Percentiles rank a stretch among this genome's conserved stretches.
Conservation (phyloP, 92 coral and sea anemone genomes). For the Plumapathes pennacea region DNA sequence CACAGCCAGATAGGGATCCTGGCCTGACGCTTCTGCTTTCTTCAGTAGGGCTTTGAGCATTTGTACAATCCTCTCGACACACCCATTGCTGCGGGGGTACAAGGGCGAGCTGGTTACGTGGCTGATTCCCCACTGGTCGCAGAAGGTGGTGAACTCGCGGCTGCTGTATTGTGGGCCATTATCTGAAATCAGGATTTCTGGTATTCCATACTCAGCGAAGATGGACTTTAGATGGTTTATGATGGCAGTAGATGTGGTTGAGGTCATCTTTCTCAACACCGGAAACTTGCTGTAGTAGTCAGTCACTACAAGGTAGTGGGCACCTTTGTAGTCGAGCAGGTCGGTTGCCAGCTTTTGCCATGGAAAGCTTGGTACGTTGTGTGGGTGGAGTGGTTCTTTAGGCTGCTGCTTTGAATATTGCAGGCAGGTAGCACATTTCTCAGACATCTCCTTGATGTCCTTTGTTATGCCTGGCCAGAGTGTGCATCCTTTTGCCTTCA, state of each 20-base stretch:
- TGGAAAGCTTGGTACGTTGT: conserved; percentile 37
- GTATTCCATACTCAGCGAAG: conserved; percentile 11
- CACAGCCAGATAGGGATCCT: conserved; percentile 26
- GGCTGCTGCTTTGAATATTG: conserved; percentile 35
- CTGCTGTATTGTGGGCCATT: conserved; percentile 32
- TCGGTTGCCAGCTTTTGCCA: conserved; percentile 40
- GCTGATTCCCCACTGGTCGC: conserved; percentile 12
- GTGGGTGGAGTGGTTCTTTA: conserved; percentile 21
- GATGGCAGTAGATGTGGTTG: conserved; percentile 16
- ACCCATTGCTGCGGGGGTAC: conserved; percentile 32
- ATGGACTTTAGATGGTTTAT: conserved; percentile 29
- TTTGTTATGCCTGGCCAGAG: conserved; percentile 38
- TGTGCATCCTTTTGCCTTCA: conserved; percentile 27
- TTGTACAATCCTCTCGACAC: conserved; percentile 17
- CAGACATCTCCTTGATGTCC: conserved; percentile 19
- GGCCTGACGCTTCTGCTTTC: conserved; percentile 4
- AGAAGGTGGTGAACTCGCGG: conserved; percentile 13
- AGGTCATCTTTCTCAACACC: conserved; percentile 10
- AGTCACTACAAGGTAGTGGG: no score
- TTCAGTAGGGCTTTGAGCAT: conserved; percentile 10
- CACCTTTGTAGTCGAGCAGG: conserved; percentile 45
- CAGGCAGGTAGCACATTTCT: conserved; percentile 24
- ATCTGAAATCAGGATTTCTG: conserved; percentile 2
- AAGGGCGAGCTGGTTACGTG: conserved; percentile 35
- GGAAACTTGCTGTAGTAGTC: no score